Evolutionary conservation across 1,140 invertebrate species (phyloP), one percentile per base, ranked within the genome.

Genomic region (Scaptomyza hsui): DNA sequence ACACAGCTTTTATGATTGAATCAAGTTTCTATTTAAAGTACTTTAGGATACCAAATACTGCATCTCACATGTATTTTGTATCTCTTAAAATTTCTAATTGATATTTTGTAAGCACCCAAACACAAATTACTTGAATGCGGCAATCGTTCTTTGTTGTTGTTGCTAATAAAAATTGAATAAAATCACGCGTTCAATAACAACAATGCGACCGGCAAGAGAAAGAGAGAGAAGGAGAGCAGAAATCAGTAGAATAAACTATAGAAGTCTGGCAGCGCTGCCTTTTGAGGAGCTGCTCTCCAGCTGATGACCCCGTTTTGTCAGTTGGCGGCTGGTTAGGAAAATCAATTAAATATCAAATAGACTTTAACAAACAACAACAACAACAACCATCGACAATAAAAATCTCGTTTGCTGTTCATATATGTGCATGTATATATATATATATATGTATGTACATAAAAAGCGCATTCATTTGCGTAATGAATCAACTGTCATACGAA

Each of bases 151-250:
- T 35, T 42, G 52, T 67, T 75, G 67, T 35, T 85, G 44, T 12
- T 32, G 32, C 63, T 86, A 78, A 88, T 86, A 88, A 86, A 86
- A 82, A 86, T 88, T 86, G 78, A 88, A 86, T 86, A 86, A 86
- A 82, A 86, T 86, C 78, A 75, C 83, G 78, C 82, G 62, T 72
- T 86, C 82, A 86, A 86, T 86, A 82, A 75, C 82, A 86, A 52
- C 35, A 56, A 39, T 21, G 59, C 60, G 24, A 52, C 61, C 59
- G 64, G 39, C 19, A 41, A 65, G 13, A 41, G 7, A 13, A 5
- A 32, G 10, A 4, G 21, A 9, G n/a, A 29, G 45, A 10, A 7
- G 47, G 42, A 24, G 13, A 35, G 15, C n/a, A 12, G 21, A 9
- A 55, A 13, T 37, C 44, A 15, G 13, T 49, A 52, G 9, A 51